Base-by-base conservation (phyloP, 2,888 invertebrate genomes). In the Micoletzkya japonica region DNA sequence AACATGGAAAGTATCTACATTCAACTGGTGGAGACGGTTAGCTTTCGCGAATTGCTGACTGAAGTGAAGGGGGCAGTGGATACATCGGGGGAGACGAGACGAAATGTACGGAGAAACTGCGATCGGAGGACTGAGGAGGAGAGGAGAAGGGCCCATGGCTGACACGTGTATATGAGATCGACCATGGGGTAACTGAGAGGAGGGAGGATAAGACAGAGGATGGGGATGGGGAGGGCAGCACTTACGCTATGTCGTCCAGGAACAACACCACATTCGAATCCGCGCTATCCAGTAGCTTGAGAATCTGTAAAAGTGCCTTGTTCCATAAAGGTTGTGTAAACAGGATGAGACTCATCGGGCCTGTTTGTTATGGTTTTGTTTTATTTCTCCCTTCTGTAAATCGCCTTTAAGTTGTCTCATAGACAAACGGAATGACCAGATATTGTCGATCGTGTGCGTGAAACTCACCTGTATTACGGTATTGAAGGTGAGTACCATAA, bases 381-480 rank as follows among this genome's bases (percentile, higher is more conserved):
- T 56, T 32, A 30, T 30, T 52, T 52, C 34, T 26, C 26, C n/a
- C 34, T n/a, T 36, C 57, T n/a, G n/a, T n/a, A n/a, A n/a, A n/a
- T n/a, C n/a, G n/a, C n/a, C n/a, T n/a, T n/a, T n/a, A n/a, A n/a
- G n/a, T n/a, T n/a, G n/a, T n/a, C n/a, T n/a, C n/a, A n/a, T n/a
- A n/a, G n/a, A n/a, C n/a, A n/a, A n/a, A n/a, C n/a, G n/a, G n/a
- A n/a, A n/a, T n/a, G n/a, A n/a, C n/a, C n/a, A n/a, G n/a, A n/a
- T n/a, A n/a, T n/a, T n/a, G n/a, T n/a, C n/a, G n/a, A n/a, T n/a
- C n/a, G n/a, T n/a, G n/a, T n/a, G n/a, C n/a, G n/a, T n/a, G n/a
- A 34, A 32, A n/a, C 39, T 63, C n/a, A 66, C 64, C 54, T 66
- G 64, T 44, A 66, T 66, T 28, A 66, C 54, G n/a, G 64, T 66